Percentiles rank a stretch among this genome's conserved stretches.
phyloP scores from a whole-genome alignment of 2,113 vertebrate genomes.

The Corythoichthys intestinalis region DNA sequence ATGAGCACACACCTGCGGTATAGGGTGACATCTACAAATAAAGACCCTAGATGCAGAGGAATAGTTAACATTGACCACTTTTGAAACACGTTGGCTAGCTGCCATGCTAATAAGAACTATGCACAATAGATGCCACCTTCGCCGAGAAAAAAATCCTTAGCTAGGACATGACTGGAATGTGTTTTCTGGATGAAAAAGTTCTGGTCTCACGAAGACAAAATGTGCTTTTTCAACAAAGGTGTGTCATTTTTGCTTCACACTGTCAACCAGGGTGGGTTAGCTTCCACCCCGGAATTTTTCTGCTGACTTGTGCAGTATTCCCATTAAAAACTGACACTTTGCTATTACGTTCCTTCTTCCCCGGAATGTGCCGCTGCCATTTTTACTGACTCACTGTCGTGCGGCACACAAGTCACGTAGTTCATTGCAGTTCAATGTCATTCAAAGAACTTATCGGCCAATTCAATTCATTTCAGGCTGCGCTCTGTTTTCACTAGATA shows the following conservation, averaged over 20 bases:
- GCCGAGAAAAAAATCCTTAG: constrained; percentile 28
- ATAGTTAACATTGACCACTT: constrained; percentile 11
- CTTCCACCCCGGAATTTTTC: constrained; percentile 21
- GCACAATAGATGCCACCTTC: constrained; percentile 53
- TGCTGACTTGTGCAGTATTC: constrained; percentile 36
- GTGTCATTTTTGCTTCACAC: constrained; percentile 12
- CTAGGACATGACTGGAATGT: constrained; percentile 47
- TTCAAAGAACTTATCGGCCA: not conserved
- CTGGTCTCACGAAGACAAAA: constrained; percentile 13
- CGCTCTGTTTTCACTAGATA: not conserved
- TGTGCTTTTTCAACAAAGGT: constrained; percentile 5
- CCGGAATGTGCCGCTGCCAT: constrained; percentile 1
- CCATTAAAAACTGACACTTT: constrained; percentile 12
- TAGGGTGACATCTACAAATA: constrained; percentile 3
- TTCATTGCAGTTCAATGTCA: constrained; percentile 7
- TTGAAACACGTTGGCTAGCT: constrained; percentile 38
- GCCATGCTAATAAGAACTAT: constrained; percentile 60
- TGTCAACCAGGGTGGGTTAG: constrained; percentile 14
- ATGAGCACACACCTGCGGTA: constrained; percentile 15
- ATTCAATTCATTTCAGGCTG: not conserved
- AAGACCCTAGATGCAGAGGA: constrained; percentile 12
- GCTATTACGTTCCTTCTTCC: constrained; percentile 10
- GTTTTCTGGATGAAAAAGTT: constrained; percentile 35
- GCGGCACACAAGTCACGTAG: constrained; percentile 9
- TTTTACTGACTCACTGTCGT: not conserved